Conservation (phyloP, 2,888 invertebrate species). For the Steinernema carpocapsae region DNA sequence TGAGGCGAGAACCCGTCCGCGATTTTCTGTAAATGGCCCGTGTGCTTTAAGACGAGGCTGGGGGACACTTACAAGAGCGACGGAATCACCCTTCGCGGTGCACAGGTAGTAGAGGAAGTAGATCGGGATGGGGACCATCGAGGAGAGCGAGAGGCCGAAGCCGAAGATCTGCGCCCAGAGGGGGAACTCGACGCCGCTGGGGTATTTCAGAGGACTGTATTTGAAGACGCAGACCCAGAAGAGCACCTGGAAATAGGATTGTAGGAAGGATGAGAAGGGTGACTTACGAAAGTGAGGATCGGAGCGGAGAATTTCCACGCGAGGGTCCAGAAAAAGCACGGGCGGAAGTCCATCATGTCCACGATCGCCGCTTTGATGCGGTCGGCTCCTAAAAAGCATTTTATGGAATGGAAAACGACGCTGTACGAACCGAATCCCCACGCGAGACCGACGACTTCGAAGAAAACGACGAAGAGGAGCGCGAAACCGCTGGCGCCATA, state of each 20-base stretch:
- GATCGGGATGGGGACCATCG: conserved; percentile 31
- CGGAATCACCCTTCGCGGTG: conserved; percentile 1
- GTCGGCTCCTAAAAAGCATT: conserved; percentile 68
- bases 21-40: not conserved
- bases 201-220: conserved; percentile 25
- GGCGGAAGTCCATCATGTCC: conserved; percentile 81
- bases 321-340: conserved; percentile 81
- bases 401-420: not conserved
- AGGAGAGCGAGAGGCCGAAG: conserved; percentile 8
- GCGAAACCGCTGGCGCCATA: conserved; percentile 82
- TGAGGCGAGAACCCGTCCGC: conserved; percentile 4
- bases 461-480: conserved; percentile 84
- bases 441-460: conserved; percentile 84
- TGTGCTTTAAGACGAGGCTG: no score
- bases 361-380: conserved; percentile 81
- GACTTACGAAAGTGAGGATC: conserved; percentile 79
- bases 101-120: conserved; percentile 13
- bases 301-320: conserved; percentile 87
- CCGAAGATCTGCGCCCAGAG: conserved; percentile 25
- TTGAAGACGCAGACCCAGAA: conserved; percentile 20
- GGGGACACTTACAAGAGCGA: not conserved
- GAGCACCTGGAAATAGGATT: not conserved
- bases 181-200: conserved; percentile 21
- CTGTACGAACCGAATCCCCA: conserved; percentile 78
- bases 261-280: not conserved